These are phyloP conservation scores for Nephotettix cincticeps DNA, from an alignment of 1,140 invertebrate genomes.

Conservation along the genomic window DNA sequence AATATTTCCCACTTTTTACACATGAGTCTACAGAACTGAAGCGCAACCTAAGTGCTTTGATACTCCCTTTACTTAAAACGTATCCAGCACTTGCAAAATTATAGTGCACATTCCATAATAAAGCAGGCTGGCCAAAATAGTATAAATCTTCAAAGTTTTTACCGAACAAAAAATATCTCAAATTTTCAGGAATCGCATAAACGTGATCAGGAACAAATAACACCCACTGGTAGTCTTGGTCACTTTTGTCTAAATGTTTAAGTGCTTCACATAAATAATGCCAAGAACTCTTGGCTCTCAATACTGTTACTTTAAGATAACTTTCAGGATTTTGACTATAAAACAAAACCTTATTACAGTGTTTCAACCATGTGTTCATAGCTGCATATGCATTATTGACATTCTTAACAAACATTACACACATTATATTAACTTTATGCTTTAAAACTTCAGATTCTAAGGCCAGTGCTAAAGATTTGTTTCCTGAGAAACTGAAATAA, in stretches of 20 bases:
- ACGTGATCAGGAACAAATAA: constrained; percentile 37
- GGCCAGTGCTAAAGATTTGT: not conserved
- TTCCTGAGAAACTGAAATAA: not conserved
- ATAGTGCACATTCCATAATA: constrained; percentile 37
- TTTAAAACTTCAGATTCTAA: constrained; percentile 27
- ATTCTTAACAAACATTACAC: constrained; percentile 37
- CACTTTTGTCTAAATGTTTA: constrained; percentile 16
- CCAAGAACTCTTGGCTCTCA: constrained; percentile 34
- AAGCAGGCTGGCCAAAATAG: constrained; percentile 38
- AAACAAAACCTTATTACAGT: constrained; percentile 34
- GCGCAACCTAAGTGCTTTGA: constrained; percentile 26
- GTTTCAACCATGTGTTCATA: constrained; percentile 37
- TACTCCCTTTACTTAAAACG: constrained; percentile 36
- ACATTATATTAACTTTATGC: constrained; percentile 33
- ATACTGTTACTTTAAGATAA: constrained; percentile 20
- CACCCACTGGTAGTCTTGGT: constrained; percentile 33
- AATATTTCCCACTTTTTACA: constrained; percentile 31
- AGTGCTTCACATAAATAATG: constrained; percentile 37
- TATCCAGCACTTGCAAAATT: constrained; percentile 36
- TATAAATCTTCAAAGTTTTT: constrained; percentile 31
- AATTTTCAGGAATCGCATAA: constrained; percentile 41
- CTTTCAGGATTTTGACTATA: constrained; percentile 22
- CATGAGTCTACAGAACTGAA: constrained; percentile 31
- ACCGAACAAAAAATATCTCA: constrained; percentile 35
- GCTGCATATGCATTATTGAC: constrained; percentile 31